Base-by-base conservation (phyloP, 1,140 invertebrate species). In the Caenorhabditis remanei region DNA sequence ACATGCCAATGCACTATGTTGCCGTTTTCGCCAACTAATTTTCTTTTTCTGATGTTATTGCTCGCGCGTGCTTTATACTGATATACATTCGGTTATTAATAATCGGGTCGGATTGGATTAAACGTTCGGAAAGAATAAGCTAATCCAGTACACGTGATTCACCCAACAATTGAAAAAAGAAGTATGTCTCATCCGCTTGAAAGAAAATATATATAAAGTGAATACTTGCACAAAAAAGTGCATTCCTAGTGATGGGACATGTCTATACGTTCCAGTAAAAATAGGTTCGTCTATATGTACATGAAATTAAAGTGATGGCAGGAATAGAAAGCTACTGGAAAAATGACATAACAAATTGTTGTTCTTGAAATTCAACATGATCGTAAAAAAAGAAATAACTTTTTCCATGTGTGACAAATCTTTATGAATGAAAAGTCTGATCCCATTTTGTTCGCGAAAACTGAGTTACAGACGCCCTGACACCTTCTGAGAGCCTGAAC, bases 51-150 rank as follows among this genome's bases (percentile, higher is more conserved):
- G 40, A 14, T 79, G 71, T 50, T 7, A 48, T n/a, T 7, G n/a
- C 43, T 14, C n/a, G 24, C 46, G 46, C n/a, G 19, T 50, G 71
- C 46, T 16, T 24, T 63, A 63, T 63, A 63, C 19, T 71, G 40
- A 79, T 79, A 50, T 79, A 24, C 7, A 32, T 61, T 50, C 24
- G 71, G 43, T 50, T 79, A 79, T 79, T 79, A 50, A 79, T 79
- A 79, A 71, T 32, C 19, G 46, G 8, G 65, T 8, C n/a, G n/a
- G 46, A 79, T 79, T 79, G 71, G 71, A 79, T 79, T 79, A 79
- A 43, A 46, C 14, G 71, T 79, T 50, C 71, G 24, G 8, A 24
- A 50, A 46, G 21, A 0, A 50, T 50, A 32, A 46, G 46, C n/a
- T 71, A 71, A 71, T 71, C 65, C 21, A 11, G 41, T 13, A 19